A percentile compares a stretch with the other conserved stretches of the same genome.
Conservation (phyloP, 2,888 invertebrate species). For the Apomyelois bistriatella region DNA sequence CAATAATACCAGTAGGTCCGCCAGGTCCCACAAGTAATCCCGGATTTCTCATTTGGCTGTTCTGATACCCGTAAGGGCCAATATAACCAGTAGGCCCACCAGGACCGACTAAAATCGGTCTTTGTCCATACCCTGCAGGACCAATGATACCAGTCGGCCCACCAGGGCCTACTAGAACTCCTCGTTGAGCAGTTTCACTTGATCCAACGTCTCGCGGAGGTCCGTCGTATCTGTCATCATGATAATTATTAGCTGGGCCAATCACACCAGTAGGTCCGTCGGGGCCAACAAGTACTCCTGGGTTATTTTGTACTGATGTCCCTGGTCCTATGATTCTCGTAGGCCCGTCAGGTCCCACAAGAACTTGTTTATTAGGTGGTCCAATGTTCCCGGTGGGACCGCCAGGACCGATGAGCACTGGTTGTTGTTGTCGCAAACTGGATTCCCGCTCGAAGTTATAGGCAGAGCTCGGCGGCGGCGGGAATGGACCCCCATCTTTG, state of each 20-base stretch:
- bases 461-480: slow-evolving; percentile 28
- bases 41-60: slow-evolving; percentile 26
- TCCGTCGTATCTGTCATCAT: slow-evolving; percentile 22
- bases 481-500: slow-evolving; percentile 38
- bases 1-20: slow-evolving; percentile 59
- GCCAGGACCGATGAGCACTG: slow-evolving; percentile 30
- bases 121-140: slow-evolving; percentile 14
- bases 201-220: slow-evolving; percentile 11
- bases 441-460: slow-evolving; percentile 30
- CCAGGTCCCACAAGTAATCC: slow-evolving; percentile 63
- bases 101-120: slow-evolving; percentile 54
- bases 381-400: slow-evolving; percentile 31
- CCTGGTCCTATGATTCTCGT: slow-evolving; percentile 36
- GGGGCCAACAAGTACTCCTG: slow-evolving; percentile 61
- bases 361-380: slow-evolving; percentile 34
- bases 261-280: slow-evolving; percentile 49
- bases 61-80: slow-evolving; percentile 29
- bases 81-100: slow-evolving; percentile 71
- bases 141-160: slow-evolving; percentile 23
- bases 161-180: slow-evolving; percentile 61
- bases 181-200: slow-evolving; percentile 22
- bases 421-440: slow-evolving; percentile 24
- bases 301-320: slow-evolving; percentile 11
- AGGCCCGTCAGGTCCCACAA: slow-evolving; percentile 65
- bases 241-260: slow-evolving; percentile 30